Evolutionary conservation across 2,797 vertebrate genomes (phyloP), one percentile per base, ranked within the genome.

Genomic region (Botia almorhae): DNA sequence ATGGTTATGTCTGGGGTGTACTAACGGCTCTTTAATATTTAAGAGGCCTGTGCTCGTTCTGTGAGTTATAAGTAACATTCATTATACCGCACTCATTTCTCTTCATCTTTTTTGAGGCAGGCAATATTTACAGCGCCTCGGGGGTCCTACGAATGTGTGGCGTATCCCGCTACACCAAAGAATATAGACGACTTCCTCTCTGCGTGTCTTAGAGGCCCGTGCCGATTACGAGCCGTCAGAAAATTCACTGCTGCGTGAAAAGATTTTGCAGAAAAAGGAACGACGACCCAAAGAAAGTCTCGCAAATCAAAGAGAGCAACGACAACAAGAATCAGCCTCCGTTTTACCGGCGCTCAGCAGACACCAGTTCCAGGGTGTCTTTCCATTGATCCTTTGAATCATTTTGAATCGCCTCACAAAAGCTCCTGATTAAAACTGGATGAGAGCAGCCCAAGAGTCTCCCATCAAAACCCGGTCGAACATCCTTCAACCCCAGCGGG

Each of bases 401-500:
- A 60, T 23, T 51, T 21, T 53, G 68, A 73, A 63, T 82, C 67
- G 61, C 21, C 29, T 21, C 76, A 75, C 61, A 74, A 63, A 63
- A 74, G 65, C 64, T 55, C 73, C 67, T 79, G 69, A 76, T 84
- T 76, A 78, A 81, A 78, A 81, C 26, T 23, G 77, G 80, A 74
- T 75, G 78, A 81, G 61, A 39, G 56, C 26, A 61, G 23, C 23
- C 58, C 16, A 61, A 61, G 79, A 46, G 16, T 11, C 58, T 63
- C 23, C 10, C 51, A 71, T 82, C 76, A 83, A 61, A 77, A 69
- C 69, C 51, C 68, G 29, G 58, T 73, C 71, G 64, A 69, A 73
- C 60, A 67, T 81, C 69, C 63, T 17, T 8, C 23, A 50, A 82
- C 81, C 87, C 86, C 80, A 21, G 33, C 29, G 81, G 83, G 87